These are phyloP conservation scores for Pristionchus mayeri DNA, from an alignment of 2,888 invertebrate species.

Conservation along the genomic window DNA sequence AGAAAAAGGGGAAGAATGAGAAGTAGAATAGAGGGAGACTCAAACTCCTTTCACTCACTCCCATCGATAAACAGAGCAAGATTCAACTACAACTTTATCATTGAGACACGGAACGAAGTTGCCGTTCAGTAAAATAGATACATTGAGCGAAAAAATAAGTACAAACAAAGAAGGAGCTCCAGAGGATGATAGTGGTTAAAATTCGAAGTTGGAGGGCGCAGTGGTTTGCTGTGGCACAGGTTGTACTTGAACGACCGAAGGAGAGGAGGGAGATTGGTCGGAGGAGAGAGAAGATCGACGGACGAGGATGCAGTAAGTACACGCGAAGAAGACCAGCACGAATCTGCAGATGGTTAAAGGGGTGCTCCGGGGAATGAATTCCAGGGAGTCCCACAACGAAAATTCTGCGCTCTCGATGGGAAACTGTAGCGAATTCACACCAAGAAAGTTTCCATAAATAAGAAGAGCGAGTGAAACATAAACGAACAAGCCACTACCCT, in stretches of 20 bases:
- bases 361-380: too few species aligned
- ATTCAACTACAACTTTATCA: constrained; percentile 18
- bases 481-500: too few species aligned
- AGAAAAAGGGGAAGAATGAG: neutral
- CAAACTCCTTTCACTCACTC: neutral
- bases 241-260: neutral
- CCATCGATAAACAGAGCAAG: neutral
- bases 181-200: neutral
- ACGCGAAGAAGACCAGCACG: constrained; percentile 4
- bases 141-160: neutral
- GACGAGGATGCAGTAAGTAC: neutral
- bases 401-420: too few species aligned
- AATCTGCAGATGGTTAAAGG: constrained; percentile 22
- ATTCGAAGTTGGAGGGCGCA: too few species aligned
- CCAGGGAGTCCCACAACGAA: too few species aligned
- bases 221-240: neutral
- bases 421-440: too few species aligned
- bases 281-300: neutral
- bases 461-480: too few species aligned
- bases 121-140: neutral
- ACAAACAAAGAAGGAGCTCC: neutral
- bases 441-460: too few species aligned
- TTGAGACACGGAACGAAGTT: neutral
- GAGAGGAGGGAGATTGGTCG: neutral
- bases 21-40: neutral